phyloP scores from a whole-genome alignment of 2,888 invertebrate species.

The Rhaphigaster nebulosa region DNA sequence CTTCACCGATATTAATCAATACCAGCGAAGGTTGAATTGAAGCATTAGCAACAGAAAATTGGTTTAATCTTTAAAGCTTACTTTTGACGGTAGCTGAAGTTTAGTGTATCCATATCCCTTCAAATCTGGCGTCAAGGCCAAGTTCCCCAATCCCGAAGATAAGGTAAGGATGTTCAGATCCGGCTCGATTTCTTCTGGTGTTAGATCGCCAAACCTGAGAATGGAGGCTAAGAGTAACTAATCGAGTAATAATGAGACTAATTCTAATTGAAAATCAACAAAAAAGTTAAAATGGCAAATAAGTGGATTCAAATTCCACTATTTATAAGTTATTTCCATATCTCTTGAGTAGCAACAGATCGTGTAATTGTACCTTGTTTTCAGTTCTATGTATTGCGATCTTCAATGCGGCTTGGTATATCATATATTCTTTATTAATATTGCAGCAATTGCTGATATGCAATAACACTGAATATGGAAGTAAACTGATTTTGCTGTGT shows the following conservation, averaged over 20 bases:
- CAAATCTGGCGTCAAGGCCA: conserved; percentile 72
- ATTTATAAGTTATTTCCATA: too few relatives aligned
- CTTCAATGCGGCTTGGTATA: too few relatives aligned
- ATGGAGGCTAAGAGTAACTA: not conserved
- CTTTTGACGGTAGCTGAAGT: conserved; percentile 70
- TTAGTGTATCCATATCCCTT: conserved; percentile 73
- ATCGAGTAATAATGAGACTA: not conserved
- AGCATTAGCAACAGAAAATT: not conserved
- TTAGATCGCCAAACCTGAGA: not conserved
- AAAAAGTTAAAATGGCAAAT: not conserved
- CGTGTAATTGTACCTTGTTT: too few relatives aligned
- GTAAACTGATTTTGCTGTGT: too few relatives aligned
- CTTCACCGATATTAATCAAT: too few relatives aligned
- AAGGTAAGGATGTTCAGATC: not conserved
- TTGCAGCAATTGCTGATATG: too few relatives aligned
- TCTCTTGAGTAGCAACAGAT: too few relatives aligned
- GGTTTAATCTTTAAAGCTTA: conserved; percentile 57
- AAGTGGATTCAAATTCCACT: too few relatives aligned
- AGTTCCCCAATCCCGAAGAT: conserved; percentile 68
- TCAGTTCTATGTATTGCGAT: too few relatives aligned
- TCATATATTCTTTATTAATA: too few relatives aligned
- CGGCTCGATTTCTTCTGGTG: not conserved
- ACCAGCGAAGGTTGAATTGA: too few relatives aligned
- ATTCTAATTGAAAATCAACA: not conserved
- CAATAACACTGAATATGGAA: too few relatives aligned